These are phyloP conservation scores for Drosophila kohkoa DNA, from an alignment of 1,140 invertebrate genomes.

Conservation along the genomic window DNA sequence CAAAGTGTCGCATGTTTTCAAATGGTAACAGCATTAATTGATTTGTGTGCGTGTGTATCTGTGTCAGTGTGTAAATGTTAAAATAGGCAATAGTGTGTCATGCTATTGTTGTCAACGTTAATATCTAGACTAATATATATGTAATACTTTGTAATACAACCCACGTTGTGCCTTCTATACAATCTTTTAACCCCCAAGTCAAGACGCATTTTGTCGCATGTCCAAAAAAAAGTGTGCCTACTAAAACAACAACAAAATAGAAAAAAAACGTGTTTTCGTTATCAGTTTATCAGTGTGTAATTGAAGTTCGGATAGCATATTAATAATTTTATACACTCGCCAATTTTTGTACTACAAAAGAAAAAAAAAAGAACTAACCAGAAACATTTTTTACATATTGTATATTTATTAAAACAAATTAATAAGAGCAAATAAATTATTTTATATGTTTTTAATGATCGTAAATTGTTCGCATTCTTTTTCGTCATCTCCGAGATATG, in stretches of 20 bases:
- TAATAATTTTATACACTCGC: slow-evolving; percentile 17
- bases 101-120: slow-evolving; percentile 30
- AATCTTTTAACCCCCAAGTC: slow-evolving; percentile 19
- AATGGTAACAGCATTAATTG: slow-evolving; percentile 44
- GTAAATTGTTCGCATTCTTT: slow-evolving; percentile 51
- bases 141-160: slow-evolving; percentile 37
- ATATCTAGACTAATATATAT: slow-evolving; percentile 56
- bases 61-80: slow-evolving; percentile 43
- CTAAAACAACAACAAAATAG: slow-evolving; percentile 33
- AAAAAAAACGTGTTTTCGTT: slow-evolving; percentile 35
- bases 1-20: slow-evolving; percentile 56
- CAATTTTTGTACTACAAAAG: slow-evolving; percentile 28
- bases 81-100: slow-evolving; percentile 9
- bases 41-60: slow-evolving; percentile 34
- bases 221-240: slow-evolving; percentile 16
- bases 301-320: slow-evolving; percentile 15
- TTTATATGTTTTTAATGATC: slow-evolving; percentile 81
- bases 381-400: slow-evolving; percentile 71
- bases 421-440: slow-evolving; percentile 81
- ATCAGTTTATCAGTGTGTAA: slow-evolving; percentile 37
- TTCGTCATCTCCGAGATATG: slow-evolving; percentile 25
- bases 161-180: slow-evolving; percentile 47
- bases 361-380: slow-evolving; percentile 54
- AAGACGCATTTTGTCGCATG: slow-evolving; percentile 1
- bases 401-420: slow-evolving; percentile 83